Conservation (phyloP, 2,797 vertebrate species). For the Pelochelys cantorii region DNA sequence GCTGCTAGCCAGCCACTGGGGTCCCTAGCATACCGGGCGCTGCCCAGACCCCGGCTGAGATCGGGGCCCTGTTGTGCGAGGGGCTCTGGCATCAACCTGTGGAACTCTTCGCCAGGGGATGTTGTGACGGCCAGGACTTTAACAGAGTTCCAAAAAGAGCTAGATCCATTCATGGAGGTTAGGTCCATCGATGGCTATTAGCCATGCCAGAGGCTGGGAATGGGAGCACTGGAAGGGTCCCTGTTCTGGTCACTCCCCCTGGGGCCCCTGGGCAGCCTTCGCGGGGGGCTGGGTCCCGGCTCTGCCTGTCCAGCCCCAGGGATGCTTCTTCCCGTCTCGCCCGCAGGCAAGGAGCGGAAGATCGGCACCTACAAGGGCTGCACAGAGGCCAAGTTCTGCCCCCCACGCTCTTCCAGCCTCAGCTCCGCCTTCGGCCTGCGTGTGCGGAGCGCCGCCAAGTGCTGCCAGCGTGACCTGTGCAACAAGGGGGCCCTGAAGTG, state of each 20-base stretch:
- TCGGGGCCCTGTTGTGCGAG: no score
- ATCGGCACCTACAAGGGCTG: background rate
- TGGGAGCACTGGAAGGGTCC: no score
- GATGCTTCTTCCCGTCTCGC: background rate
- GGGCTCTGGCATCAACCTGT: no score
- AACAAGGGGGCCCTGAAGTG: background rate
- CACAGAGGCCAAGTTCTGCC: background rate
- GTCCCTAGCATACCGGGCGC: fast-evolving
- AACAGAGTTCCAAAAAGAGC: no score
- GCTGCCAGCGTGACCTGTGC: background rate
- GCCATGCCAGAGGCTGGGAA: no score
- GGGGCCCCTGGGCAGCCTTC: no score
- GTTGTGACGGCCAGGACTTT: no score
- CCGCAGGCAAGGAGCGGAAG: background rate
- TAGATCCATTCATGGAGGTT: no score
- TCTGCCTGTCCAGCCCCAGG: background rate
- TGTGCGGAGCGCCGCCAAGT: background rate
- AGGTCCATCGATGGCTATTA: no score
- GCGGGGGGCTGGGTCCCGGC: no score
- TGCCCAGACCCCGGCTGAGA: background rate
- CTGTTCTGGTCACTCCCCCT: no score
- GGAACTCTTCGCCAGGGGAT: no score
- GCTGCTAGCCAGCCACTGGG: background rate
- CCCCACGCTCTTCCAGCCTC: background rate
- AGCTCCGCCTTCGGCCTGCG: background rate